Conservation (phyloP, 2,797 vertebrate genomes). For the Picus viridis region DNA sequence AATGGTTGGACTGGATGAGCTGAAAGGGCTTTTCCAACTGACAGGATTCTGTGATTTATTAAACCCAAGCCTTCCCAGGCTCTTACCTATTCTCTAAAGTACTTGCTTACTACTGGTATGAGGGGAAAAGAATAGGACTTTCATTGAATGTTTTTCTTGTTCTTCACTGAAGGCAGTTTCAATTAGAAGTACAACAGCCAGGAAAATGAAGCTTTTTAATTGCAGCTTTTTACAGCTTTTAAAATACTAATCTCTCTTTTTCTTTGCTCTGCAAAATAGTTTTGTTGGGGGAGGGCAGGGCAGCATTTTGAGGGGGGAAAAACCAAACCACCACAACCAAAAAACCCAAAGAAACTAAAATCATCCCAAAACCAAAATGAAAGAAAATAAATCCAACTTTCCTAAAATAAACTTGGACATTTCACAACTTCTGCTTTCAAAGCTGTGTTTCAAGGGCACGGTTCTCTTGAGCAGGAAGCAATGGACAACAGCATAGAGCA, state of each 20-base stretch:
- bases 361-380: no score
- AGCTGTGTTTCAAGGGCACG: not conserved
- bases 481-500: not conserved
- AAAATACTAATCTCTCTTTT: fast-evolving
- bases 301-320: not conserved
- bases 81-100: not conserved
- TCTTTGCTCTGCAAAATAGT: not conserved
- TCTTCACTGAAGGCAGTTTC: not conserved
- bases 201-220: not conserved
- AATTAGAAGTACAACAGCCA: not conserved
- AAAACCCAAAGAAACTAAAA: not conserved
- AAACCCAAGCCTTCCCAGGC: not conserved
- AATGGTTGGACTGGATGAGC: no score
- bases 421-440: not conserved
- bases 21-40: no score
- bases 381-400: no score
- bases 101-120: not conserved
- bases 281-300: no score
- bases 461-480: not conserved
- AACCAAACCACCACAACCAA: not conserved
- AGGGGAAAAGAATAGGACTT: not conserved
- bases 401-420: not conserved
- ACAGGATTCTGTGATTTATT: not conserved
- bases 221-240: not conserved
- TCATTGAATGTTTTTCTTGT: not conserved